Percentiles rank a stretch among this genome's conserved stretches.
phyloP scores from a whole-genome alignment of 1,140 invertebrate species.

The Drosophila repleta region DNA sequence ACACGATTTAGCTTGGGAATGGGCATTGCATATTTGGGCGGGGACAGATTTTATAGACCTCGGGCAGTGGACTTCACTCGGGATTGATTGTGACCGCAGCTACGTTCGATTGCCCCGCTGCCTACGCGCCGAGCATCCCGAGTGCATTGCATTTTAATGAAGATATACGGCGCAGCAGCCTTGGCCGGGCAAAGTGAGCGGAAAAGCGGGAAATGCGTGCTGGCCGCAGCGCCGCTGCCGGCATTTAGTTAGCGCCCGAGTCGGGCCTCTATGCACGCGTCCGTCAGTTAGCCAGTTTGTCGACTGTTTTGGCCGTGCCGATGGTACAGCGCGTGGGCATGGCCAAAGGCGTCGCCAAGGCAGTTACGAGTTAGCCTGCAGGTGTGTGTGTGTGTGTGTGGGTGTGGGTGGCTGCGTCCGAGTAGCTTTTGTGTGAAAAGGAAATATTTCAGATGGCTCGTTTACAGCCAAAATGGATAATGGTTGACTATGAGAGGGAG shows the following conservation, averaged over 20 bases:
- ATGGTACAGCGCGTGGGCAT: slow-evolving; percentile 12
- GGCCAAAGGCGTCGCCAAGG: slow-evolving; percentile 48
- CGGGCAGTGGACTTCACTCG: slow-evolving; percentile 4
- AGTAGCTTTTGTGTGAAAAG: background rate
- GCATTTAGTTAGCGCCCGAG: slow-evolving; percentile 61
- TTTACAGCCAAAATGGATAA: too few relatives aligned
- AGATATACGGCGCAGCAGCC: slow-evolving; percentile 58
- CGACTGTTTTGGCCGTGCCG: slow-evolving; percentile 11
- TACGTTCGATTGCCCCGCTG: slow-evolving; percentile 30
- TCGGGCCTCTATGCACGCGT: background rate
- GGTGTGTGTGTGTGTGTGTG: background rate
- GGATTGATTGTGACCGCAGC: slow-evolving; percentile 40
- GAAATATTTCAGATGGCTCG: too few relatives aligned
- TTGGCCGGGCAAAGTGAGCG: slow-evolving; percentile 16
- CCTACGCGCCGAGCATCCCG: slow-evolving; percentile 43
- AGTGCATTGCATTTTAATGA: slow-evolving; percentile 81
- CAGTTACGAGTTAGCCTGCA: slow-evolving; percentile 54
- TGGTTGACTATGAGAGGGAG: background rate
- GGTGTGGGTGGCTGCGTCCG: background rate
- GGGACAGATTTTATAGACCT: background rate
- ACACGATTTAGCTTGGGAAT: slow-evolving; percentile 55
- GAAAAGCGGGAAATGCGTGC: slow-evolving; percentile 29
- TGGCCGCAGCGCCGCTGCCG: slow-evolving; percentile 44
- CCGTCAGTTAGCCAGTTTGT: slow-evolving; percentile 40
- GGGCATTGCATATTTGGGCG: background rate